These are phyloP conservation scores for Sinonovacula constricta DNA, from an alignment of 1,140 invertebrate genomes.

Conservation along the genomic window DNA sequence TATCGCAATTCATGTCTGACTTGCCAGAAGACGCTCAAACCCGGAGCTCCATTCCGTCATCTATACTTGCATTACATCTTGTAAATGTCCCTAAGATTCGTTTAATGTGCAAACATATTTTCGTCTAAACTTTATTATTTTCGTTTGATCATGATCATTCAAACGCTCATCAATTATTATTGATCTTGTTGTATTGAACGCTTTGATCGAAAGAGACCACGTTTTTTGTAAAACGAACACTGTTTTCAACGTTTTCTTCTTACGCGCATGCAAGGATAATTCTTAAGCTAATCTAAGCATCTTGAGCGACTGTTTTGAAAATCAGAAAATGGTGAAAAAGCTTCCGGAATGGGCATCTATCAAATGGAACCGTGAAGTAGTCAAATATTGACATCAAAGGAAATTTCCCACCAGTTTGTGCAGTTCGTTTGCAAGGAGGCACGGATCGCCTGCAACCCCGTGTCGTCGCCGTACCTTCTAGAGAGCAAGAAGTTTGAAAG, in stretches of 20 bases:
- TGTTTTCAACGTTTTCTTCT: too few relatives aligned
- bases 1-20: slow-evolving; percentile 54
- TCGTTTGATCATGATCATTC: too few relatives aligned
- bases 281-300: slow-evolving; percentile 8
- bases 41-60: slow-evolving; percentile 15
- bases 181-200: too few relatives aligned
- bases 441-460: slow-evolving; percentile 19
- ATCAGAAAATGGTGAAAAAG: slow-evolving; percentile 30
- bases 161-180: too few relatives aligned
- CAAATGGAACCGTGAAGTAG: slow-evolving; percentile 31
- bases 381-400: neutral
- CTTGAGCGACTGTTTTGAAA: slow-evolving; percentile 22
- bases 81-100: too few relatives aligned
- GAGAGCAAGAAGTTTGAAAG: slow-evolving; percentile 10
- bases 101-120: too few relatives aligned
- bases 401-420: slow-evolving; percentile 12
- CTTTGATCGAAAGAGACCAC: too few relatives aligned
- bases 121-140: too few relatives aligned
- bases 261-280: slow-evolving; percentile 20
- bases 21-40: slow-evolving; percentile 18
- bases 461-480: neutral
- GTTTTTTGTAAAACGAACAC: too few relatives aligned
- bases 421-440: slow-evolving; percentile 25
- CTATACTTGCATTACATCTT: slow-evolving; percentile 10
- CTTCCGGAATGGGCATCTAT: slow-evolving; percentile 32